A percentile compares a stretch with the other conserved stretches of the same genome.
phyloP scores from a whole-genome alignment of 2,113 vertebrate genomes.

The Hystrix cristata region DNA sequence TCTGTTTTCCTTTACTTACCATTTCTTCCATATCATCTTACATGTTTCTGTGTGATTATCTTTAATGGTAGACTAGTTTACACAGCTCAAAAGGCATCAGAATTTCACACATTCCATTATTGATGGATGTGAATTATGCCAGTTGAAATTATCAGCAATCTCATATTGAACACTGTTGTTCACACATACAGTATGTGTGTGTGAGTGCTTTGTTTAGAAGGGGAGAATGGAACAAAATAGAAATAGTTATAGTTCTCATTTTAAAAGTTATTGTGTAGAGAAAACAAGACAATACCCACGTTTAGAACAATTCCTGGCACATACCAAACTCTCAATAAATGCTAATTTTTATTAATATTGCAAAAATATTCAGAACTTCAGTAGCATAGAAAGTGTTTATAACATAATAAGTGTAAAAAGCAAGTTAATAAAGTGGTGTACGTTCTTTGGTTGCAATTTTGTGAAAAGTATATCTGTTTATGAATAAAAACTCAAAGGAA shows the following conservation, averaged over 20 bases:
- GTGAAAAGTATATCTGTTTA: slow-evolving; percentile 20
- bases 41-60: not conserved
- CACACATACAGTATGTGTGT: not conserved
- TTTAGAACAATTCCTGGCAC: not conserved
- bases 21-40: not conserved
- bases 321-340: not conserved
- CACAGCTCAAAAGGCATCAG: not conserved
- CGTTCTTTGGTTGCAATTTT: not conserved
- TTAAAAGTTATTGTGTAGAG: not conserved
- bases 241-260: not conserved
- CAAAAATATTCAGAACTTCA: not conserved
- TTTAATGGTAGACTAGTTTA: not conserved
- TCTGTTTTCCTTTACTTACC: not conserved
- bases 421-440: not conserved
- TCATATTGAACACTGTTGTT: not conserved
- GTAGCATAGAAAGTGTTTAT: not conserved
- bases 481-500: slow-evolving; percentile 36
- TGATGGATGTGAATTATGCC: not conserved
- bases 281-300: not conserved
- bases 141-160: not conserved
- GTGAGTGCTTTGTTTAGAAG: not conserved
- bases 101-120: not conserved
- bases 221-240: not conserved
- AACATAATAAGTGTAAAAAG: not conserved
- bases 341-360: not conserved